These are phyloP conservation scores for Silvanus unidentatus DNA, from an alignment of 2,888 invertebrate genomes.

Conservation along the genomic window DNA sequence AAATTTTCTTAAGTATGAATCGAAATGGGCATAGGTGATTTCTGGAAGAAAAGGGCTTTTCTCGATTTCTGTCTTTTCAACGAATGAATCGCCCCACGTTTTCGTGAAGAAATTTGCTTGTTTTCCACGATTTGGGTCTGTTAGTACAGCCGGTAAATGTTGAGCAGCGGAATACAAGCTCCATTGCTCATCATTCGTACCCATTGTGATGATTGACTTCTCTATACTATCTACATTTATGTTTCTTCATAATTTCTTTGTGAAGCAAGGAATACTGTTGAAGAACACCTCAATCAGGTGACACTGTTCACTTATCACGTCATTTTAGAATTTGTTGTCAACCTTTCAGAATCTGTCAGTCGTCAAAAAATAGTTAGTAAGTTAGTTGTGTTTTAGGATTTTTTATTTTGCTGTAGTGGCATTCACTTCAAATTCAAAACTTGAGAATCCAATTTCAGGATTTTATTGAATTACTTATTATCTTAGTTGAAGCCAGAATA, in stretches of 20 bases:
- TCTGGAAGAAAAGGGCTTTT: slow-evolving; percentile 78
- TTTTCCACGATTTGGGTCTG: slow-evolving; percentile 90
- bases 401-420: too few relatives aligned
- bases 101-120: slow-evolving; percentile 90
- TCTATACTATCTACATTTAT: slow-evolving; percentile 22
- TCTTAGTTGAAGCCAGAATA: too few relatives aligned
- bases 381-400: too few relatives aligned
- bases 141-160: slow-evolving; percentile 91
- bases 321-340: too few relatives aligned
- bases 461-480: too few relatives aligned
- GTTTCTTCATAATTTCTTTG: slow-evolving; percentile 9
- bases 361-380: too few relatives aligned
- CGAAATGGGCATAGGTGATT: slow-evolving; percentile 78
- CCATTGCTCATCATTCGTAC: slow-evolving; percentile 57
- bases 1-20: slow-evolving; percentile 76
- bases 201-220: slow-evolving; percentile 19
- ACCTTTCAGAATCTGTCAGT: too few relatives aligned
- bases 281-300: too few relatives aligned
- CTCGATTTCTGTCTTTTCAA: slow-evolving; percentile 72
- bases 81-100: slow-evolving; percentile 95
- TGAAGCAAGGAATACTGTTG: too few relatives aligned
- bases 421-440: too few relatives aligned
- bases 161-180: slow-evolving; percentile 87
- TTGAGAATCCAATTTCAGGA: too few relatives aligned
- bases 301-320: too few relatives aligned